A percentile compares a stretch with the other conserved stretches of the same genome.
Conservation (phyloP, 1,140 invertebrate genomes). For the Procambarus virginalis region DNA sequence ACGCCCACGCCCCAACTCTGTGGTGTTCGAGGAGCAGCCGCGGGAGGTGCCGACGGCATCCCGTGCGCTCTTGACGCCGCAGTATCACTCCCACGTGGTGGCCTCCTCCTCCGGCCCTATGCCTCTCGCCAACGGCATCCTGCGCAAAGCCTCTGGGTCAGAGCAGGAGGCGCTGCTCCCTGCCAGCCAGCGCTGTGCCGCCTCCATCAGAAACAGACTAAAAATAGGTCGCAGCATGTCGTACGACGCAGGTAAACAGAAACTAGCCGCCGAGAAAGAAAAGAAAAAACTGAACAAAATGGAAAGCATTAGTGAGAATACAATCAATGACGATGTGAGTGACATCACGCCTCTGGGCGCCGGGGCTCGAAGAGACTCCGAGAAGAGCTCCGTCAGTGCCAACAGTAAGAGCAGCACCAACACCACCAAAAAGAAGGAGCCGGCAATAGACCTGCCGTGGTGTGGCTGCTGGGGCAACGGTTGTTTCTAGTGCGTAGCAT, state of each 20-base stretch:
- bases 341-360: slow-evolving; percentile 69
- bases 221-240: slow-evolving; percentile 64
- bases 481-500: slow-evolving; percentile 78
- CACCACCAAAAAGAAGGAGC: slow-evolving; percentile 67
- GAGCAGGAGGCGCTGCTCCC: slow-evolving; percentile 69
- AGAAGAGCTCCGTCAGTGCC: slow-evolving; percentile 69
- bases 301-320: slow-evolving; percentile 70
- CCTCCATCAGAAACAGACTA: slow-evolving; percentile 68
- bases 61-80: slow-evolving; percentile 47
- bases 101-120: slow-evolving; percentile 46
- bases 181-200: slow-evolving; percentile 52
- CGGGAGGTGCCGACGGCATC: slow-evolving; percentile 44
- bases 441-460: slow-evolving; percentile 83
- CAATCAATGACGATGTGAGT: slow-evolving; percentile 69
- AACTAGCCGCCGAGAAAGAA: slow-evolving; percentile 49
- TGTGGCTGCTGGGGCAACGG: slow-evolving; percentile 92
- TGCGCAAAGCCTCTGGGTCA: slow-evolving; percentile 65
- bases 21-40: slow-evolving; percentile 69
- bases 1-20: slow-evolving; percentile 66
- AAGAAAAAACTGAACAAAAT: slow-evolving; percentile 60
- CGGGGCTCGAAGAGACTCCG: slow-evolving; percentile 66
- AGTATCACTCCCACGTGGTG: slow-evolving; percentile 42
- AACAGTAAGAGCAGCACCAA: slow-evolving; percentile 67
- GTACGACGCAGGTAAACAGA: slow-evolving; percentile 56
- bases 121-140: slow-evolving; percentile 68